Percentiles rank a stretch among this genome's conserved stretches.
Conservation (phyloP, 2,888 invertebrate genomes). For the Cataglyphis altisquamis region DNA sequence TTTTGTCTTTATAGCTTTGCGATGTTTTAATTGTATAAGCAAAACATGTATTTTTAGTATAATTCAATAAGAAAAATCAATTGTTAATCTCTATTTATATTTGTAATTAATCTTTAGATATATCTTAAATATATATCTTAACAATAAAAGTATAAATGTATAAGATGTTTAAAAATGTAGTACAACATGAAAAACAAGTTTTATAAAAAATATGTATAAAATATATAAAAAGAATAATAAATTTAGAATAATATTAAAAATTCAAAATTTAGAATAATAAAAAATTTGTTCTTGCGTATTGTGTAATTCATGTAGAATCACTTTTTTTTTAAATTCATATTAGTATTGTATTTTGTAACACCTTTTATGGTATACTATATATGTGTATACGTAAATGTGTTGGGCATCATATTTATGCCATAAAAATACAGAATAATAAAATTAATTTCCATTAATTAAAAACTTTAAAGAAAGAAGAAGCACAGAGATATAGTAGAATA, state of each 20-base stretch:
- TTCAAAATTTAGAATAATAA: background rate
- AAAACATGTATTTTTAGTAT: background rate
- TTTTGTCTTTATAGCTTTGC: background rate
- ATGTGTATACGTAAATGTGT: background rate
- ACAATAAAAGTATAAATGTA: background rate
- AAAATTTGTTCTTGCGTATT: background rate
- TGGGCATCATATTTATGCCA: background rate
- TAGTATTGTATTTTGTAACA: background rate
- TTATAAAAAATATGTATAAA: background rate
- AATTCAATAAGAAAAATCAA: background rate
- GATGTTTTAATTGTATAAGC: background rate
- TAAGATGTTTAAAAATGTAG: background rate
- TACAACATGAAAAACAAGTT: no score
- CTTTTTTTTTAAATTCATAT: background rate
- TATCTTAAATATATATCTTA: constrained; percentile 11
- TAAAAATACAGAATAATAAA: background rate
- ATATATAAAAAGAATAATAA: background rate
- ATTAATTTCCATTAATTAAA: background rate
- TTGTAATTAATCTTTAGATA: background rate
- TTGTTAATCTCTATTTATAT: background rate
- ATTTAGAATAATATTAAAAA: background rate
- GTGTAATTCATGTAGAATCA: background rate
- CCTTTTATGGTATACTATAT: background rate
- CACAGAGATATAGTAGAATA: background rate
- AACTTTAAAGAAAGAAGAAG: background rate